A percentile compares a stretch with the other conserved stretches of the same genome.
Conservation (phyloP, 2,113 vertebrate species). For the Oncorhynchus gorbuscha region DNA sequence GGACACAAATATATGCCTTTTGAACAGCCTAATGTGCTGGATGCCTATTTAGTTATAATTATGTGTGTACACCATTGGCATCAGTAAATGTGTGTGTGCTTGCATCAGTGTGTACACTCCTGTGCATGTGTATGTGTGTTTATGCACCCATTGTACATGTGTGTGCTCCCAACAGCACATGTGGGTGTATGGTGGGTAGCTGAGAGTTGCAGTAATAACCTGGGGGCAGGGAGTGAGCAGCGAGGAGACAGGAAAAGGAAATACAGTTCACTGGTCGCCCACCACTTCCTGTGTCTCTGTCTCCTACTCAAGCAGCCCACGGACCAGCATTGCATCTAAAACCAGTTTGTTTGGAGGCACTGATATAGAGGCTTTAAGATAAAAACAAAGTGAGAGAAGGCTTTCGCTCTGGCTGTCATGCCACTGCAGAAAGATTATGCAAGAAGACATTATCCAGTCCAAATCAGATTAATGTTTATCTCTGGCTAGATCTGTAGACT, state of each 20-base stretch:
- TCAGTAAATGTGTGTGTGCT: slow-evolving; percentile 7
- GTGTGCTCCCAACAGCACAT: slow-evolving; percentile 37
- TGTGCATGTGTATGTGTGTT: background rate
- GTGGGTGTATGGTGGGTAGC: slow-evolving; percentile 77
- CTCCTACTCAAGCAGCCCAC: slow-evolving; percentile 70
- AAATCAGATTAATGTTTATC: no score
- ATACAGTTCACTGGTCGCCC: slow-evolving; percentile 78
- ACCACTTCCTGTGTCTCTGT: slow-evolving; percentile 74
- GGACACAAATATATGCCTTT: slow-evolving; percentile 19
- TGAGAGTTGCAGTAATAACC: slow-evolving; percentile 75
- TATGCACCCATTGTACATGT: no score
- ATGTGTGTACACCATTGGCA: slow-evolving; percentile 44
- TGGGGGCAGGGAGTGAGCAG: slow-evolving; percentile 71
- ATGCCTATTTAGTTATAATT: slow-evolving; percentile 47
- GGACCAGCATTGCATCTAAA: slow-evolving; percentile 60
- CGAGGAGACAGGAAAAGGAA: slow-evolving; percentile 77
- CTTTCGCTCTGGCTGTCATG: background rate
- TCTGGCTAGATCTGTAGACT: no score
- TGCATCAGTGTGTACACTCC: background rate
- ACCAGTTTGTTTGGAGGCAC: slow-evolving; percentile 62
- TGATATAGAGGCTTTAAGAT: slow-evolving; percentile 40
- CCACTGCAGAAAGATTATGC: slow-evolving; percentile 23
- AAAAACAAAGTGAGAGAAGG: slow-evolving; percentile 30
- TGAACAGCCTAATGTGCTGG: slow-evolving; percentile 34
- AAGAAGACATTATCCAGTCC: slow-evolving; percentile 6